A percentile compares a stretch with the other conserved stretches of the same genome.
These are phyloP conservation scores for Drosophila sproati DNA, from an alignment of 1,140 invertebrate species.

Conservation along the genomic window DNA sequence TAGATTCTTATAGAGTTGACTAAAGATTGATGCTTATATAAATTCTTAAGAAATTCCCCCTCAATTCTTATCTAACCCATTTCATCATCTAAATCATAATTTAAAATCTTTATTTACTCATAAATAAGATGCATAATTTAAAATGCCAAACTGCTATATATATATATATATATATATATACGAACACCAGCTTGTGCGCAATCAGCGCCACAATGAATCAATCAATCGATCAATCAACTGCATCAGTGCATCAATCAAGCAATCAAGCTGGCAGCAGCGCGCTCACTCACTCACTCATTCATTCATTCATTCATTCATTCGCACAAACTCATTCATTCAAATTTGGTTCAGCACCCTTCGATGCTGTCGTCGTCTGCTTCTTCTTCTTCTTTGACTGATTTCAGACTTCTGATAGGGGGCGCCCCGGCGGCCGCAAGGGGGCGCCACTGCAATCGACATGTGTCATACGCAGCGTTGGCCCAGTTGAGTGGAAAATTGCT, in stretches of 20 bases:
- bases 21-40: too few relatives aligned
- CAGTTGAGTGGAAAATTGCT: constrained; percentile 76
- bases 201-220: constrained; percentile 57
- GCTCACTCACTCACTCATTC: constrained; percentile 46
- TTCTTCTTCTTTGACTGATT: constrained; percentile 35
- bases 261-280: constrained; percentile 49
- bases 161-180: not conserved
- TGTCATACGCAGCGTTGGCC: constrained; percentile 67
- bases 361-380: constrained; percentile 21
- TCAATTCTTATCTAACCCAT: too few relatives aligned
- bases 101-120: not conserved
- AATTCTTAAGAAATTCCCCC: too few relatives aligned
- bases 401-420: constrained; percentile 44
- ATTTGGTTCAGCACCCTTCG: constrained; percentile 41
- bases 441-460: constrained; percentile 70
- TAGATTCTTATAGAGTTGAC: too few relatives aligned
- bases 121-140: not conserved
- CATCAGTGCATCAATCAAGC: constrained; percentile 30
- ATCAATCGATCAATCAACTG: constrained; percentile 67
- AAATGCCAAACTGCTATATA: not conserved
- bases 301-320: constrained; percentile 44
- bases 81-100: not conserved
- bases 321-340: constrained; percentile 60
- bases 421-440: constrained; percentile 40
- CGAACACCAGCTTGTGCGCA: constrained; percentile 34